Conservation (phyloP, 2,113 vertebrate genomes). For the Mirounga angustirostris region DNA sequence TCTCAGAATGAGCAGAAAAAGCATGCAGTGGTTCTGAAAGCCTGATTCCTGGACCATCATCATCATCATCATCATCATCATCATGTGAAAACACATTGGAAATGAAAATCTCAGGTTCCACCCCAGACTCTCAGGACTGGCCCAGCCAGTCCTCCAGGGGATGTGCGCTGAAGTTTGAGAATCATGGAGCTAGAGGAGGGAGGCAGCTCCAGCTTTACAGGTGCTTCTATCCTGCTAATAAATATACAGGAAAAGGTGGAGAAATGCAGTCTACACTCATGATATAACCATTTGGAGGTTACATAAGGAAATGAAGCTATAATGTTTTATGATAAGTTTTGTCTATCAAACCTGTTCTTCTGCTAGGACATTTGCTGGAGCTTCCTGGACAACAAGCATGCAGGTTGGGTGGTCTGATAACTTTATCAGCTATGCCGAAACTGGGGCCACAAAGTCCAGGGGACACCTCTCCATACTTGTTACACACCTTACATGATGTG, state of each 20-base stretch:
- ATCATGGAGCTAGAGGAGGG: not conserved
- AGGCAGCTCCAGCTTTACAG: not conserved
- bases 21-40: not conserved
- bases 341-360: not conserved
- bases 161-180: not conserved
- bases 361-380: conserved; percentile 7
- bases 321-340: not conserved
- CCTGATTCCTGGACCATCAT: not conserved
- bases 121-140: too few species aligned
- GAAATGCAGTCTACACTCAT: not conserved
- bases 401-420: not conserved
- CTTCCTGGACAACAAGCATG: not conserved
- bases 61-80: not conserved
- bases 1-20: not conserved
- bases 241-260: not conserved
- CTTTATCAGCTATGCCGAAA: not conserved
- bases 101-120: not conserved
- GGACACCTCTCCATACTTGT: rapidly evolving
- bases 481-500: rapidly evolving
- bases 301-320: not conserved
- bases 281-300: not conserved
- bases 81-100: not conserved
- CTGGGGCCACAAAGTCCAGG: too few species aligned
- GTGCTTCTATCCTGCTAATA: not conserved
- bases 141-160: rapidly evolving